Conservation (phyloP, 2,113 vertebrate species). For the Acanthochromis polyacanthus region DNA sequence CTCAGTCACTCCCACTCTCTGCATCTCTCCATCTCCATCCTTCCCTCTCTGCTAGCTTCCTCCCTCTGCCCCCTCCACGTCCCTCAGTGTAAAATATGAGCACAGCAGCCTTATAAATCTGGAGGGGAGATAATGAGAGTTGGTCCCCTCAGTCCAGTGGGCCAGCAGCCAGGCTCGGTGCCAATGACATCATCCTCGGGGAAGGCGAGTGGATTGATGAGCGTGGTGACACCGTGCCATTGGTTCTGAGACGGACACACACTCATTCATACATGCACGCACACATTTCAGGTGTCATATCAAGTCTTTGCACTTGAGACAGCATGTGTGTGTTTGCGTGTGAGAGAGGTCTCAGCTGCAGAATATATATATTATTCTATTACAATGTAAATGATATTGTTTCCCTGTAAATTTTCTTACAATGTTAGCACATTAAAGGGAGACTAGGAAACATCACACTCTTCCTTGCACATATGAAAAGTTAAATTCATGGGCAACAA, state of each 20-base stretch:
- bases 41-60: background rate
- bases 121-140: constrained; percentile 74
- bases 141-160: constrained; percentile 63
- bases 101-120: constrained; percentile 66
- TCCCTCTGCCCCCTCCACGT: constrained; percentile 35
- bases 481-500: background rate
- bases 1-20: constrained; percentile 45
- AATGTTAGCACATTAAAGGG: background rate
- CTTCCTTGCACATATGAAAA: background rate
- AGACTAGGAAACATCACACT: background rate
- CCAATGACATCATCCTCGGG: constrained; percentile 74
- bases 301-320: constrained; percentile 3
- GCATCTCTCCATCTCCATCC: constrained; percentile 15
- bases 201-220: constrained; percentile 59
- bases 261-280: background rate
- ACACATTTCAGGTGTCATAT: background rate
- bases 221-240: constrained; percentile 41
- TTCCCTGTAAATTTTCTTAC: background rate
- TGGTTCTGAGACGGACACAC: constrained; percentile 43
- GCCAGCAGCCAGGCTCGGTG: constrained; percentile 63
- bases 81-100: constrained; percentile 70
- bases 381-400: no score
- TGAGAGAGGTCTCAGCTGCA: no score
- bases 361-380: no score
- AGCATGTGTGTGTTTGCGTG: background rate